A percentile compares a stretch with the other conserved stretches of the same genome.
These are phyloP conservation scores for Lapara coniferarum DNA, from an alignment of 2,888 invertebrate genomes.

Conservation along the genomic window DNA sequence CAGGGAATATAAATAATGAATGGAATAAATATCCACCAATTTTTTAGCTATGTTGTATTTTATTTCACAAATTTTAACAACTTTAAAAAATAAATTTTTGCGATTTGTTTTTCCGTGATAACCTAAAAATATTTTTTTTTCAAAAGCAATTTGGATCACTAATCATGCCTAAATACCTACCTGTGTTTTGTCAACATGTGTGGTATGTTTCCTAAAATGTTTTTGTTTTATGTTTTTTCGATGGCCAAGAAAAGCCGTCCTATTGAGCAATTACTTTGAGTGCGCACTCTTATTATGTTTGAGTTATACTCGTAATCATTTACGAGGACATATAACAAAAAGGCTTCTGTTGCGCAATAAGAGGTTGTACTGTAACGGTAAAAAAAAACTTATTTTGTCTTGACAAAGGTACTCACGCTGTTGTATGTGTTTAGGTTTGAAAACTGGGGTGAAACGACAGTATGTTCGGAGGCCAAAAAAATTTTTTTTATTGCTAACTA, in stretches of 20 bases:
- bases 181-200: neutral
- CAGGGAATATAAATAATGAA: too few species aligned
- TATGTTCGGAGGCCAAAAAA: too few species aligned
- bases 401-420: too few species aligned
- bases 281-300: neutral
- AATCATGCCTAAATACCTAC: neutral
- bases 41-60: too few species aligned
- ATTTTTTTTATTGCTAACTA: too few species aligned
- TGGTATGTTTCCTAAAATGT: neutral
- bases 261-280: conserved; percentile 16
- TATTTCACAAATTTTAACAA: too few species aligned
- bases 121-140: neutral
- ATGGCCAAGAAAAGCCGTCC: neutral
- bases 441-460: too few species aligned
- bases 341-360: neutral
- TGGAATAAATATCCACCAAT: too few species aligned
- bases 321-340: neutral
- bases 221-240: conserved; percentile 15
- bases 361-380: too few species aligned
- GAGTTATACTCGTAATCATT: neutral
- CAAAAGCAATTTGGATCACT: neutral
- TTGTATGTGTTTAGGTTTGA: too few species aligned
- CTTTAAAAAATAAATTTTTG: too few species aligned
- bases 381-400: too few species aligned
- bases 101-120: neutral